A percentile compares a stretch with the other conserved stretches of the same genome.
Evolutionary conservation across 2,888 invertebrate species (phyloP).

Genomic region (Selenia dentaria): DNA sequence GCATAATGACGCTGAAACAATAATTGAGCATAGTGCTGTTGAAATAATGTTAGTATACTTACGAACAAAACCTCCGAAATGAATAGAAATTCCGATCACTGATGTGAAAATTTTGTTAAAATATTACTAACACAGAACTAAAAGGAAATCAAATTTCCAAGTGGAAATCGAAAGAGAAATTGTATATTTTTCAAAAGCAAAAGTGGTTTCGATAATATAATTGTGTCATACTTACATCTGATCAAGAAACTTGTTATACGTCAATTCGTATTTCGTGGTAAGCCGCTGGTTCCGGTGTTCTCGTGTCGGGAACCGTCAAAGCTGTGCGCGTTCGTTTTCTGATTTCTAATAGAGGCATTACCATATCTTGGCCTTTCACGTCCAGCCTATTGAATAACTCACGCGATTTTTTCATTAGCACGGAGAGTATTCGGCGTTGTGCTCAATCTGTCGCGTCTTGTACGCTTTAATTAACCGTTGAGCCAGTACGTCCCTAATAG

Average conservation of each 20-base stretch:
- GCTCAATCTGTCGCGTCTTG: constrained; percentile 10
- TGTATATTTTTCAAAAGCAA: constrained; percentile 24
- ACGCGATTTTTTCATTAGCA: constrained; percentile 40
- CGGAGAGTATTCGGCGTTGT: constrained; percentile 9
- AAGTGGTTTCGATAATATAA: constrained; percentile 33
- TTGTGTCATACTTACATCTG: constrained; percentile 38
- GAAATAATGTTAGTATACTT: too few species aligned
- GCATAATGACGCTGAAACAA: constrained; percentile 9
- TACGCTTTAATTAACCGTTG: not conserved
- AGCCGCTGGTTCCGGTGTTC: constrained; percentile 41
- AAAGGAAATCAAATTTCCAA: constrained; percentile 21
- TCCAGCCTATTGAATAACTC: constrained; percentile 62
- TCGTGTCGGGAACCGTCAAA: constrained; percentile 43
- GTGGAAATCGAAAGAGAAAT: constrained; percentile 37
- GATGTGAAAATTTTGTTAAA: too few species aligned
- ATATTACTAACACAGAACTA: not conserved
- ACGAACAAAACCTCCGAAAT: too few species aligned
- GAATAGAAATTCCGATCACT: too few species aligned
- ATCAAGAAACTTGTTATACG: constrained; percentile 35
- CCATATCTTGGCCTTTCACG: constrained; percentile 77
- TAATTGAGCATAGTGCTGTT: not conserved
- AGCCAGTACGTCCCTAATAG: too few species aligned
- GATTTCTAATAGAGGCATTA: constrained; percentile 76
- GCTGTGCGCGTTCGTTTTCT: constrained; percentile 48
- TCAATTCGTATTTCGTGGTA: constrained; percentile 23